These are phyloP conservation scores for Podilymbus podiceps DNA, from an alignment of 2,113 vertebrate genomes.

Conservation along the genomic window DNA sequence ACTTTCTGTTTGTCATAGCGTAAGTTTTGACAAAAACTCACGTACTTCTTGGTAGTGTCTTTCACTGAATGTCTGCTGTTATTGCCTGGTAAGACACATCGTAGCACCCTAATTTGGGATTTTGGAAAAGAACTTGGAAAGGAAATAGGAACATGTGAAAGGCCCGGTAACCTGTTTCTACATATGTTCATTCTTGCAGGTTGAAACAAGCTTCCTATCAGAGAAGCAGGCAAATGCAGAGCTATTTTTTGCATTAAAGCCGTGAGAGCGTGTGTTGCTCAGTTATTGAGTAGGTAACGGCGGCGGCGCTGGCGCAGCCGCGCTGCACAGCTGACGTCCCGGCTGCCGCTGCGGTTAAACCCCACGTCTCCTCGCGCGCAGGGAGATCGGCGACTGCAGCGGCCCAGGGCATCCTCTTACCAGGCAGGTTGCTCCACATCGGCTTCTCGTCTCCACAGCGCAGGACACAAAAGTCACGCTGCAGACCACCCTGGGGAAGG, in stretches of 20 bases:
- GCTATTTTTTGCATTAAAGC: background rate
- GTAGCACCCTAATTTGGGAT: background rate
- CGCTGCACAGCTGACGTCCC: background rate
- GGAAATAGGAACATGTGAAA: background rate
- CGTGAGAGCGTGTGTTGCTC: accelerated
- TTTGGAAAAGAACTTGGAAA: background rate
- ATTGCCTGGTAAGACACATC: background rate
- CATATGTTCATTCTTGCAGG: accelerated
- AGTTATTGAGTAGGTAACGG: background rate
- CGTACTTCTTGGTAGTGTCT: background rate
- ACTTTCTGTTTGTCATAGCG: background rate
- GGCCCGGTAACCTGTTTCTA: background rate
- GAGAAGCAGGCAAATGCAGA: background rate
- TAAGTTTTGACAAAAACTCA: background rate
- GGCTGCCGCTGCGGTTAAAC: background rate
- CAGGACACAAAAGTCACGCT: background rate
- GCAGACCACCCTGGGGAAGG: background rate
- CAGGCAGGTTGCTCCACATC: background rate
- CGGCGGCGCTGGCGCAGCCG: accelerated
- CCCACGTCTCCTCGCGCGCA: accelerated
- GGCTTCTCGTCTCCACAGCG: background rate
- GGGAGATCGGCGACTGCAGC: accelerated
- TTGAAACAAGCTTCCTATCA: background rate
- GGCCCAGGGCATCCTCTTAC: background rate
- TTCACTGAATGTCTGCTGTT: background rate